Evolutionary conservation across 2,113 vertebrate species (phyloP).

Genomic region (Triplophysa rosa): DNA sequence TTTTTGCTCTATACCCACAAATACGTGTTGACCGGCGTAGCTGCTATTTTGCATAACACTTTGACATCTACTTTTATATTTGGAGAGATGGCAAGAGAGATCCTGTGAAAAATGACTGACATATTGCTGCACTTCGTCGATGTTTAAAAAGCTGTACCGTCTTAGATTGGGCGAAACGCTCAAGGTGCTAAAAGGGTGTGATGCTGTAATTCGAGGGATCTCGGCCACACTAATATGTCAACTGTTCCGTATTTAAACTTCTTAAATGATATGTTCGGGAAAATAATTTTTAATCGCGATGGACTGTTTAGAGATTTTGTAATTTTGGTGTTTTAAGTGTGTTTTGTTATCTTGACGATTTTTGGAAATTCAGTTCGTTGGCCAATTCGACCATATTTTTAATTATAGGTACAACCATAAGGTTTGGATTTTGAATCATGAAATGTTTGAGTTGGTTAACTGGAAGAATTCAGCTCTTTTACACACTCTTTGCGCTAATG

Average conservation of each 20-base stretch:
- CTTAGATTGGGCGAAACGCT: conserved; percentile 32
- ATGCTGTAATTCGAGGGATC: conserved; percentile 41
- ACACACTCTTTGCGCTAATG: background rate
- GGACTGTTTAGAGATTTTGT: no score
- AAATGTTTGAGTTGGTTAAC: background rate
- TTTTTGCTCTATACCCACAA: conserved; percentile 32
- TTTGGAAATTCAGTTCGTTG: background rate
- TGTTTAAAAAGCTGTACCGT: conserved; percentile 41
- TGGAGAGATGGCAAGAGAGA: conserved; percentile 16
- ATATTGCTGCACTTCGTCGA: conserved; percentile 65
- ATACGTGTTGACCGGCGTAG: conserved; percentile 39
- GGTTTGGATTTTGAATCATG: background rate
- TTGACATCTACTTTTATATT: conserved; percentile 17
- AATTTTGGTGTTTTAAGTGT: background rate
- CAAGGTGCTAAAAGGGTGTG: conserved; percentile 49
- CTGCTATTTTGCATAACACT: conserved; percentile 46
- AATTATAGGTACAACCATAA: background rate
- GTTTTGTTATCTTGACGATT: background rate
- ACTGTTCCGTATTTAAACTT: background rate
- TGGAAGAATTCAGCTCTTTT: background rate
- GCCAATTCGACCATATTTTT: background rate
- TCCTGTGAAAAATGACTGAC: conserved; percentile 38
- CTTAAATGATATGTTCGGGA: background rate
- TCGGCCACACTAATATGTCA: background rate
- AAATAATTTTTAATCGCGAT: no score